Base-by-base conservation (phyloP, 1,140 invertebrate species). In the Adelges cooleyi region DNA sequence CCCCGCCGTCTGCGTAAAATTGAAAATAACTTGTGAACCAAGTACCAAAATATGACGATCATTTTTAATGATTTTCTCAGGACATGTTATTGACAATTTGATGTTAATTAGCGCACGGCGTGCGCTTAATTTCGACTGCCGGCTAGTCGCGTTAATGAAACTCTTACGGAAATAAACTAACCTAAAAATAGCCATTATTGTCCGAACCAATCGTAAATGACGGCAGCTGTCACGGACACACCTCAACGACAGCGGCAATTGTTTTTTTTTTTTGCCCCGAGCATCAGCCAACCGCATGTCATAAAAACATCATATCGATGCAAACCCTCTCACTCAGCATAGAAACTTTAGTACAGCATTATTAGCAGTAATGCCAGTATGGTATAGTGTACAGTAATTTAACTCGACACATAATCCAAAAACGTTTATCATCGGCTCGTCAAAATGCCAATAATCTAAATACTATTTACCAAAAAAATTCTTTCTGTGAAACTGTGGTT, bases 11-110 rank as follows among this genome's bases (percentile, higher is more conserved):
- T 62, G 17, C 25, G 25, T 15, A 62, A 62, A 6, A 42, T 18
- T 9, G 42, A 17, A 8, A 62, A 62, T 73, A 20, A 66, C 36
- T 69, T 51, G n/a, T 44, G 44, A 40, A 66, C 51, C 5, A 66
- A 66, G 23, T 56, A 33, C 65, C 65, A 66, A 56, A 66, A 66
- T 23, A 54, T 42, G 5, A 66, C 44, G 5, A 66, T 56, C 65
- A 66, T 66, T 27, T 40, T 8, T 11, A 18, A 1, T 25, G 11
- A 17, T 10, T 15, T 27, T 50, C 15, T 50, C 13, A 25, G 3
- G 25, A 18, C 49, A 51, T 51, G 3, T 13, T 44, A 56, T 1
- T 1, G 17, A 0, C 23, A 9, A 40, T 59, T 40, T 20, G 25
- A 18, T 44, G 9, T 46, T 44, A 8, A 29, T 46, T 59, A 27